Evolutionary conservation across 2,113 vertebrate genomes (phyloP), one percentile per base, ranked within the genome.

Genomic region (Scophthalmus maximus): DNA sequence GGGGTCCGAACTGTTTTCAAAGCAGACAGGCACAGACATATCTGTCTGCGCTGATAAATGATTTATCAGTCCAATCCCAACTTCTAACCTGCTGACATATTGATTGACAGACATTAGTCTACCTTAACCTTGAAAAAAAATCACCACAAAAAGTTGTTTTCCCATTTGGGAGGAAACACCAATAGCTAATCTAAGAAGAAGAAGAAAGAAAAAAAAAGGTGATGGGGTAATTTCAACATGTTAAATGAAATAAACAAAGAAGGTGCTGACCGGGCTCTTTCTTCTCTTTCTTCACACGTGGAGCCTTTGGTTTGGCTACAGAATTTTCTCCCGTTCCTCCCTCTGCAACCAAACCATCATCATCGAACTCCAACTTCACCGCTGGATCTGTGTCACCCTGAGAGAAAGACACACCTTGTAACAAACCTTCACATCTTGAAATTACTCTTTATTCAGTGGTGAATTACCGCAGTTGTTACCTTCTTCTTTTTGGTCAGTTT

Each of bases 401-500:
- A 84, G 60, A 82, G 8, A 58, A 53, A 17, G 81, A 67, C 65
- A 73, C n/a, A 69, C 2, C 3, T 2, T 23, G 44, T 65, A 14
- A 58, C 4, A 20, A n/a, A 1, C 15, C 25, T 4, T 9, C 1
- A 57, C 8, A 5, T 1, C 14, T 14, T 2, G 6, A 27, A 2
- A 14, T 7, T 1, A 5, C 14, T 18, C 23, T 6, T 32, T n/a
- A n/a, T 18, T 20, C 0, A 4, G 36, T 3, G 5, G 1, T 26
- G 2, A 18, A 2, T 22, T 2, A 3, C 10, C 3, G 1, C 1
- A 3, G 38, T 8, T 0, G 23, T 79, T 90, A 96, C 97, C 97
- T 99, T 99, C 77, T 97, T 98, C 92, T 94, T 99, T 81, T 96
- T 98, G 62, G 91, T 91, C 82, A 97, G 38, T 82, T 99, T 99